Evolutionary conservation across 2,113 vertebrate genomes (phyloP), one percentile per base, ranked within the genome.

Genomic region (Epinephelus lanceolatus): DNA sequence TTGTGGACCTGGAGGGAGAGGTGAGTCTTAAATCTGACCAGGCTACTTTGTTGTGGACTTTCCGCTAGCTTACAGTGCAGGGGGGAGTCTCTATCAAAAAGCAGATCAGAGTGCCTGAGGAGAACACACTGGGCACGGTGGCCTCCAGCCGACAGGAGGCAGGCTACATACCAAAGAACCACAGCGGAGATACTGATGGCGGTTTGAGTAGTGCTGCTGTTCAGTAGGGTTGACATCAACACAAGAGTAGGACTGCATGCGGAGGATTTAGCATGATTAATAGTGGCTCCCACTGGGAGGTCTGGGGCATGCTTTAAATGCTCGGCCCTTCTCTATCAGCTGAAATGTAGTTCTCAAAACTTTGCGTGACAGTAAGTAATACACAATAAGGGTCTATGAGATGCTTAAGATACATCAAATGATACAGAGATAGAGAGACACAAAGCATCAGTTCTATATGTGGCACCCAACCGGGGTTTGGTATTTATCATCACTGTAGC

Each of bases 11-110:
- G 63, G 83, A 78, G 85, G 79, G 45, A 86, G 86, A 88, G 72
- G 83, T 87, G 71, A 88, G 76, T 71, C 72, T 89, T 83, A 88
- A 91, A 91, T 88, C 75, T 87, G 90, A 77, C 83, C 77, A 23
- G 71, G 71, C 30, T 87, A 81, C 88, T 88, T 82, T 83, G 76
- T 76, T 85, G 84, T 89, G 82, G 71, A 78, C 53, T 81, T 86
- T 86, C 56, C n/a, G 25, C 51, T 52, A 17, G 65, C 78, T 81
- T 51, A 53, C 42, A 61, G 40, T 7, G 1, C 59, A 13, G 63
- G 77, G 60, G 76, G 80, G 60, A 76, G n/a, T 56, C 68, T 82
- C 59, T 40, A 84, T 85, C 85, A 71, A 89, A 80, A 76, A 78
- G 45, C 45, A 72, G 79, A 89, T 85, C 86, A 40, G 57, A 84